These are phyloP conservation scores for Meiosimyza platycephala DNA, from an alignment of 2,888 invertebrate species.

Conservation along the genomic window DNA sequence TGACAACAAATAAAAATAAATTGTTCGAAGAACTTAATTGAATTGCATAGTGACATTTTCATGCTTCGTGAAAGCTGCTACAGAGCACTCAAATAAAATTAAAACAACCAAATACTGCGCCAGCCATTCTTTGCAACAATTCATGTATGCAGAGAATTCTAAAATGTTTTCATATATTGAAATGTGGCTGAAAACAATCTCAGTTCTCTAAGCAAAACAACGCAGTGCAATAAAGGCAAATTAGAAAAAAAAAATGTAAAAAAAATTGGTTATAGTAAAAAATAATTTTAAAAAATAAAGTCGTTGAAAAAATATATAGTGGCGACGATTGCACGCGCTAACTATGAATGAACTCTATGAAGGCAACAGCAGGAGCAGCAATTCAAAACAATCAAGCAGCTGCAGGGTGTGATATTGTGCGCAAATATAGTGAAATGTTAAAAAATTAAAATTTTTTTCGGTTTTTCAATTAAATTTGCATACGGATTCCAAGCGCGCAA, in stretches of 20 bases:
- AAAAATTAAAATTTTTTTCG: neutral
- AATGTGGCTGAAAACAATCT: conserved; percentile 14
- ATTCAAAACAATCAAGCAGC: neutral
- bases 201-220: conserved; percentile 3
- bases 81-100: too few species aligned
- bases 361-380: neutral
- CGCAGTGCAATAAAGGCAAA: neutral
- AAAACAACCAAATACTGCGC: too few species aligned
- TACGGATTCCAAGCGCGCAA: conserved; percentile 20
- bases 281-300: neutral
- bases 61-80: too few species aligned
- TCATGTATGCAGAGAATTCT: neutral
- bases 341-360: neutral
- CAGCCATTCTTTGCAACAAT: too few species aligned
- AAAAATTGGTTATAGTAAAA: neutral
- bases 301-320: neutral
- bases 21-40: too few species aligned
- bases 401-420: neutral
- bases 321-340: neutral
- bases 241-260: neutral
- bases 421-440: neutral
- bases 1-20: too few species aligned
- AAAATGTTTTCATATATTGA: conserved; percentile 23
- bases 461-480: conserved; percentile 31
- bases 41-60: too few species aligned